Base-by-base conservation (phyloP, 2,888 invertebrate species). In the Steinernema carpocapsae region DNA sequence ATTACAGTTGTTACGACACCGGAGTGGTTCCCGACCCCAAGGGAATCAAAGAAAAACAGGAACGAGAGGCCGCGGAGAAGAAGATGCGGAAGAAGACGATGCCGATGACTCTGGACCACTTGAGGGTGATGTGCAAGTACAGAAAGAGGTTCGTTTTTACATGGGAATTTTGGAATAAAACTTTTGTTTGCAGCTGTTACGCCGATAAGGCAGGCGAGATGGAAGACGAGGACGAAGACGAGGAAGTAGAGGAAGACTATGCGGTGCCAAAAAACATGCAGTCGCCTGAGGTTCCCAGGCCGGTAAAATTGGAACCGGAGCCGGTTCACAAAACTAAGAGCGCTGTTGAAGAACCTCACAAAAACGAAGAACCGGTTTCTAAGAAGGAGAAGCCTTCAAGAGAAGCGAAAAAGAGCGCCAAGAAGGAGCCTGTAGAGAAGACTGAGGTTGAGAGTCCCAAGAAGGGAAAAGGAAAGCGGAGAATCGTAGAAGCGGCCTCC, bases 1-100 rank as follows among this genome's bases (percentile, higher is more conserved):
- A 37, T 37, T 37, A 10, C 37, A 37, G 78, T 26, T 85, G 85
- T 73, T 85, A 85, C 59, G 76, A 79, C 24, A 76, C 51, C n/a
- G 78, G 79, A 59, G 46, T 70, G 37, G 48, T 56, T 29, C 77
- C 76, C 71, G 77, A 73, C 74, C 79, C 74, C 71, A n/a, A 72
- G 19, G 72, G 24, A 71, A 42, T 6, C 37, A 37, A 29, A 42
- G 71, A 45, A 56, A 76, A 37, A 17, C 71, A 64, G 19, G 48
- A 37, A 70, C 12, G 29, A 22, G 75, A 59, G n/a, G 37, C 37
- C 52, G 72, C 37, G 32, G 64, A 75, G 26, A 52, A 19, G 46
- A 74, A 71, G 71, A 19, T 56, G 76, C 59, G 14, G 26, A 76
- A 51, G 71, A 72, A 59, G 74, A 72, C 45, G 51, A 74, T 26